Evolutionary conservation across 2,113 vertebrate genomes (phyloP).

Genomic region (Aptenodytes forsteri): DNA sequence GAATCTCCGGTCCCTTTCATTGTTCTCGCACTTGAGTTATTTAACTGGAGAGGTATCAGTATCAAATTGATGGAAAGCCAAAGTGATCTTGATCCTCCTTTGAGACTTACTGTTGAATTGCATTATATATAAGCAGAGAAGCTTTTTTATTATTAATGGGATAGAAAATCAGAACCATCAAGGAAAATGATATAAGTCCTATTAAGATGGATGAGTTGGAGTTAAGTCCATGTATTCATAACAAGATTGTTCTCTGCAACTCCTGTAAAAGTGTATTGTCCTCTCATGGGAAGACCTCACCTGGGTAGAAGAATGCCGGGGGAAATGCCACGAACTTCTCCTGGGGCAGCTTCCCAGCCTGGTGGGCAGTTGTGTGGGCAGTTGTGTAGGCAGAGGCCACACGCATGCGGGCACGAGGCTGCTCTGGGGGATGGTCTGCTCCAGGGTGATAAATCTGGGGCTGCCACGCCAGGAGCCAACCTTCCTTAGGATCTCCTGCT

Average conservation of each 20-base stretch:
- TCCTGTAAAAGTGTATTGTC: neutral
- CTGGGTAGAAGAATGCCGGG: neutral
- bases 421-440: neutral
- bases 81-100: slow-evolving; percentile 64
- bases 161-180: slow-evolving; percentile 64
- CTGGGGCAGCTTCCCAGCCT: neutral
- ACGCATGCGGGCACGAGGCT: accelerated
- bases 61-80: slow-evolving; percentile 60
- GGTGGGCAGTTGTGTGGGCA: neutral
- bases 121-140: slow-evolving; percentile 65
- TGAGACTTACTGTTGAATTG: slow-evolving; percentile 55
- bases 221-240: neutral
- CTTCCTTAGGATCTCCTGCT: neutral
- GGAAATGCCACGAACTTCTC: neutral
- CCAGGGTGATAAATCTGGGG: neutral
- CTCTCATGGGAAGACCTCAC: neutral
- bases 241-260: neutral
- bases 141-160: slow-evolving; percentile 62
- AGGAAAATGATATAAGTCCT: slow-evolving; percentile 43
- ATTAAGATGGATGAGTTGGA: slow-evolving; percentile 53
- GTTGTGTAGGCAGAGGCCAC: neutral
- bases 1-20: neutral
- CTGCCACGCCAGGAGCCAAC: neutral
- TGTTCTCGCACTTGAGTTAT: neutral
- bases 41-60: slow-evolving; percentile 10